Conservation (phyloP, 2,797 vertebrate species). For the Nannoperca australis region DNA sequence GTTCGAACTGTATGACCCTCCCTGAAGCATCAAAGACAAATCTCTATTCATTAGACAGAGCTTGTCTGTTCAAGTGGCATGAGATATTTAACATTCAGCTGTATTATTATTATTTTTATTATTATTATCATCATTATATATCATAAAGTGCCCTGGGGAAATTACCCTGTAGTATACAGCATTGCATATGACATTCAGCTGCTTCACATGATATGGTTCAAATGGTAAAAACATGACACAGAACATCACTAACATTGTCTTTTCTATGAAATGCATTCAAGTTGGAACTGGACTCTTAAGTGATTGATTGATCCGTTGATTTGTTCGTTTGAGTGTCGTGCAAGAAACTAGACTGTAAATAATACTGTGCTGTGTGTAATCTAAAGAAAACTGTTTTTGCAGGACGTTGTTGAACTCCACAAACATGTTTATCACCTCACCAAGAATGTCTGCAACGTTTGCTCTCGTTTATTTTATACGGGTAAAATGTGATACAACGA, state of each 20-base stretch:
- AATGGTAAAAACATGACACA: background rate
- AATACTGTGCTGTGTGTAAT: background rate
- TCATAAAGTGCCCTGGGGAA: conserved; percentile 9
- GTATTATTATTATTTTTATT: background rate
- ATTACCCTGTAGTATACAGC: background rate
- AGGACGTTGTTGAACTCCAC: conserved; percentile 10
- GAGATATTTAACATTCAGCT: background rate
- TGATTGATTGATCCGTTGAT: background rate
- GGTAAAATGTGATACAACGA: background rate
- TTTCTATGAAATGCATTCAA: background rate
- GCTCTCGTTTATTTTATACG: conserved; percentile 4
- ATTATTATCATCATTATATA: background rate
- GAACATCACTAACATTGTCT: background rate
- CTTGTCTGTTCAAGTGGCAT: background rate
- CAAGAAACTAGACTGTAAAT: background rate
- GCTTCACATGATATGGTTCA: background rate
- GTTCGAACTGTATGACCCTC: background rate
- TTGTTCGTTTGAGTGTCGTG: background rate
- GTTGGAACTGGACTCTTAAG: background rate
- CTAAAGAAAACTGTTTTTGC: background rate
- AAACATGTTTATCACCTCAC: conserved; percentile 16
- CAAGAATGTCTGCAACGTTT: conserved; percentile 8
- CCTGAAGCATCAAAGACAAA: background rate
- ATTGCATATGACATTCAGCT: conserved; percentile 1
- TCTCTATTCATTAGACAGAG: background rate